Evolutionary conservation across 2,113 vertebrate genomes (phyloP).

Genomic region (Nothocercus nigrocapillus): DNA sequence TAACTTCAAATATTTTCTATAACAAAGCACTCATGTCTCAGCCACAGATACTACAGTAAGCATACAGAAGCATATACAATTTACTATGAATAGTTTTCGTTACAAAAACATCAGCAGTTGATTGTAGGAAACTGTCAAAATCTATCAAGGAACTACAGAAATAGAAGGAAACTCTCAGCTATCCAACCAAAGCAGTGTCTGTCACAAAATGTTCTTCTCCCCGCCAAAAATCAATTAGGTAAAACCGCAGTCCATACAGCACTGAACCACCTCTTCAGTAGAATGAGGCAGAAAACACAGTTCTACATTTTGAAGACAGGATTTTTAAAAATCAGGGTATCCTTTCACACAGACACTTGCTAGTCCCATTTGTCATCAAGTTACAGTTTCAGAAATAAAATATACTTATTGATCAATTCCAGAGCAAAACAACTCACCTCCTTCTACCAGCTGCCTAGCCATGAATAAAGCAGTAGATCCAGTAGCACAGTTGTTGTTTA

Average conservation of each 20-base stretch:
- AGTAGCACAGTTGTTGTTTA: conserved; percentile 97
- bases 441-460: conserved; percentile 88
- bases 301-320: neutral
- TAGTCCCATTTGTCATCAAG: neutral
- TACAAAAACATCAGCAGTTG: neutral
- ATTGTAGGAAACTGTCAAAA: neutral
- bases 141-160: neutral
- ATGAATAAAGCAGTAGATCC: conserved; percentile 94
- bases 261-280: neutral
- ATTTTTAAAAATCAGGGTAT: neutral
- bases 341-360: neutral
- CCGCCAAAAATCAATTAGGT: neutral
- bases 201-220: neutral
- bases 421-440: conserved; percentile 81
- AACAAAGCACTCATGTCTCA: neutral
- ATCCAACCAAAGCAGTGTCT: neutral
- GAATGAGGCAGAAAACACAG: neutral
- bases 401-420: neutral
- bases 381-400: neutral
- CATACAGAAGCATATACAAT: neutral
- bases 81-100: neutral
- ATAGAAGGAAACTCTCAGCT: neutral
- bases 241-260: neutral
- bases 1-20: neutral
- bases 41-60: neutral